These are phyloP conservation scores for Orientallactaga sibirica DNA, from an alignment of 2,797 vertebrate genomes.

Conservation along the genomic window DNA sequence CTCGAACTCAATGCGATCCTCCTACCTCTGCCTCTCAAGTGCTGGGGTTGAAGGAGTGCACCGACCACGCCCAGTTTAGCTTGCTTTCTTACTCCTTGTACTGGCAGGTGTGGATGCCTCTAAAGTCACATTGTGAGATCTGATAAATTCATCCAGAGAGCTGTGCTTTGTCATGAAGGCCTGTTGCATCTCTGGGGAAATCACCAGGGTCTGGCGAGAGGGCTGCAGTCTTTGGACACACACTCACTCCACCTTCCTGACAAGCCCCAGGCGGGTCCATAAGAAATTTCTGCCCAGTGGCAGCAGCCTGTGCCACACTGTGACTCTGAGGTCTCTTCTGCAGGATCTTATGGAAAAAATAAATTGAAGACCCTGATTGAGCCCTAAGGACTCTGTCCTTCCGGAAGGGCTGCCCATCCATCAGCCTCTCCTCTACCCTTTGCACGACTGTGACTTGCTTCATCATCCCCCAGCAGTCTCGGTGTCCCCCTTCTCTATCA, in stretches of 20 bases:
- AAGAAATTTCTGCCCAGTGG: too few relatives aligned
- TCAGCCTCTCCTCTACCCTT: neutral
- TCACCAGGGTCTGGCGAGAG: too few relatives aligned
- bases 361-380: accelerated
- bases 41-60: too few relatives aligned
- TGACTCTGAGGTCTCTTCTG: neutral
- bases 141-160: neutral
- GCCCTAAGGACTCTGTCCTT: neutral
- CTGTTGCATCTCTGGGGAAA: neutral
- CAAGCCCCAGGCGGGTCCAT: neutral
- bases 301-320: neutral
- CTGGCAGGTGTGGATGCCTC: neutral
- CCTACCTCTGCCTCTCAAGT: too few relatives aligned
- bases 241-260: neutral
- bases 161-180: neutral
- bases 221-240: neutral
- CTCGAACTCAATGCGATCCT: too few relatives aligned
- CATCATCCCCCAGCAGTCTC: neutral
- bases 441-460: neutral
- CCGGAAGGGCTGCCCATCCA: accelerated
- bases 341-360: neutral
- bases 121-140: neutral
- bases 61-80: too few relatives aligned
- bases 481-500: accelerated
- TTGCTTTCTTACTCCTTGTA: too few relatives aligned